These are phyloP conservation scores for Casuarius casuarius DNA, from an alignment of 2,113 vertebrate species.

Conservation along the genomic window DNA sequence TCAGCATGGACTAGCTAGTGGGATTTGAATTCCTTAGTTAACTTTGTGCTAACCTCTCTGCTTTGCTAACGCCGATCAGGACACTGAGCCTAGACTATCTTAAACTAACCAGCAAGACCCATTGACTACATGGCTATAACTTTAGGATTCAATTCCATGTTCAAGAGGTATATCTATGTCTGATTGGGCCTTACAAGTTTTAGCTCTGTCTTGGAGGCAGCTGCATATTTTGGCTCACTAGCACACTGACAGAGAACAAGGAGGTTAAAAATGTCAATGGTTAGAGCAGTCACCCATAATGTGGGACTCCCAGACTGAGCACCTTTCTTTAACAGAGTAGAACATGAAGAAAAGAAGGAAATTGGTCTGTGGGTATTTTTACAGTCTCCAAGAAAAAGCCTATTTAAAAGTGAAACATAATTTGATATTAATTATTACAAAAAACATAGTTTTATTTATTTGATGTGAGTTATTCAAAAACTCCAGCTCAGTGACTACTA, in stretches of 20 bases:
- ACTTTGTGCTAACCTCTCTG: neutral
- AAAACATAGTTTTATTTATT: neutral
- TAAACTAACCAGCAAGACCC: neutral
- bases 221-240: neutral
- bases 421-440: neutral
- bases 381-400: neutral
- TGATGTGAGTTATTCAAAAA: neutral
- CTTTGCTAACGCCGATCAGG: accelerated
- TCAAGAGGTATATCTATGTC: neutral
- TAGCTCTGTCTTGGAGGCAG: neutral
- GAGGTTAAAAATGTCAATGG: neutral
- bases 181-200: neutral
- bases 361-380: neutral
- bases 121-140: accelerated
- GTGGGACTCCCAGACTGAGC: neutral
- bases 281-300: neutral
- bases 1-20: neutral
- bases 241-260: neutral
- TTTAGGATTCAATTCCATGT: accelerated
- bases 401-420: neutral
- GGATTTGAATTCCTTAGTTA: neutral
- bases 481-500: neutral
- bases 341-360: neutral
- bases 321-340: neutral
- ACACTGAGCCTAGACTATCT: neutral